Conservation (phyloP, 1,140 invertebrate genomes). For the Pogonognathellus flavescens region DNA sequence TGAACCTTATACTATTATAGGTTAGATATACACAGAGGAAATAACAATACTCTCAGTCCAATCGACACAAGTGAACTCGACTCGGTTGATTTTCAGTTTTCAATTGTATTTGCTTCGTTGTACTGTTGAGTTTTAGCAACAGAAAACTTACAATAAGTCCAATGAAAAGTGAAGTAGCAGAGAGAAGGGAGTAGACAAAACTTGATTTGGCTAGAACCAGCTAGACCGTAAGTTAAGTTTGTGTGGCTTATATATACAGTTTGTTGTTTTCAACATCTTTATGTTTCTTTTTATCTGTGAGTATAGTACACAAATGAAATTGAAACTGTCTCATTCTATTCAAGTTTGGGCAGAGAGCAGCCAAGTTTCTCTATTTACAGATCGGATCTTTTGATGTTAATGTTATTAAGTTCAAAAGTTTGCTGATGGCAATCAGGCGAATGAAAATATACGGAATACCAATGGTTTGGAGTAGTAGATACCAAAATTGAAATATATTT, state of each 20-base stretch:
- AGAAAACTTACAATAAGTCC: constrained; percentile 5
- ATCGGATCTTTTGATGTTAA: constrained; percentile 9
- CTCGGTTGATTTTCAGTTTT: constrained; percentile 19
- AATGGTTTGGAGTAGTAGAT: neutral
- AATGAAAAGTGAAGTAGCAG: neutral
- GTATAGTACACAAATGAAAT: constrained; percentile 8
- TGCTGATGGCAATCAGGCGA: neutral
- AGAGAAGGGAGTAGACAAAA: neutral
- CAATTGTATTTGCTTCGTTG: constrained; percentile 16
- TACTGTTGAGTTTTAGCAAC: constrained; percentile 21
- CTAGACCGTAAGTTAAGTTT: constrained; percentile 3
- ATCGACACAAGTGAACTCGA: constrained; percentile 13
- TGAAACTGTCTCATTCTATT: neutral
- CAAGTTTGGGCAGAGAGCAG: neutral
- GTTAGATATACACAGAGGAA: too few relatives aligned
- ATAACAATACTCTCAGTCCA: neutral
- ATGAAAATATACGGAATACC: too few relatives aligned
- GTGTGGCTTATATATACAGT: neutral
- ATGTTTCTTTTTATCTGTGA: neutral
- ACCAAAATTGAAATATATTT: too few relatives aligned
- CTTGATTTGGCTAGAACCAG: constrained; percentile 2
- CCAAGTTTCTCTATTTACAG: neutral
- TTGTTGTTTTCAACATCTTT: constrained; percentile 31
- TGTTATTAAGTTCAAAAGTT: constrained; percentile 13
- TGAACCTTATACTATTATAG: too few relatives aligned